A percentile compares a stretch with the other conserved stretches of the same genome.
Conservation (phyloP, 2,888 invertebrate genomes). For the Drepana falcataria region DNA sequence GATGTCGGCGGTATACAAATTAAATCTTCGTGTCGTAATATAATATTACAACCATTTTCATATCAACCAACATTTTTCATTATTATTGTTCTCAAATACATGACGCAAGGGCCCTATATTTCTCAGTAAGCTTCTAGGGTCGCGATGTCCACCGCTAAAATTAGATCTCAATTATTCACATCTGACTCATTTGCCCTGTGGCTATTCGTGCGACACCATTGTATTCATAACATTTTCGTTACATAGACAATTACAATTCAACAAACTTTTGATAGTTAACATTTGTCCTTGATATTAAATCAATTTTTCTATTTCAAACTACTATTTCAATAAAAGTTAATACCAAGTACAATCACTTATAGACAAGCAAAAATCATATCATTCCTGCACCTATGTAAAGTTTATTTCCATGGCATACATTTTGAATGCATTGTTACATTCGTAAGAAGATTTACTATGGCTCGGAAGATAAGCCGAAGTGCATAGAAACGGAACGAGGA, state of each 20-base stretch:
- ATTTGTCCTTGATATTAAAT: background rate
- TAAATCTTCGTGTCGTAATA: too few species aligned
- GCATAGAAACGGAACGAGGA: background rate
- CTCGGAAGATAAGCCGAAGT: background rate
- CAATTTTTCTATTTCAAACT: background rate
- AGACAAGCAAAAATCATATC: too few species aligned
- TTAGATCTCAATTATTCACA: conserved; percentile 16
- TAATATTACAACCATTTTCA: too few species aligned
- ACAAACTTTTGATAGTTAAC: background rate
- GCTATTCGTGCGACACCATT: conserved; percentile 6
- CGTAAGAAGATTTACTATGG: background rate
- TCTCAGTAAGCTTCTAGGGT: background rate
- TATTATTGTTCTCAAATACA: background rate
- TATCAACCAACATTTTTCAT: too few species aligned
- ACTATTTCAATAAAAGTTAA: too few species aligned
- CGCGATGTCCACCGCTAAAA: background rate
- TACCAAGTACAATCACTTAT: too few species aligned
- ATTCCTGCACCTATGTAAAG: background rate
- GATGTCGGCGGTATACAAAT: too few species aligned
- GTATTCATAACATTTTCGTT: conserved; percentile 11
- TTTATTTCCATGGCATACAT: background rate
- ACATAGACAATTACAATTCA: conserved; percentile 7
- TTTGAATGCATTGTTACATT: background rate
- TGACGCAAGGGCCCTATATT: background rate
- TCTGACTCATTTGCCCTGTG: conserved; percentile 17